These are phyloP conservation scores for Cerastis rubricosa DNA, from an alignment of 2,888 invertebrate species.

Conservation along the genomic window DNA sequence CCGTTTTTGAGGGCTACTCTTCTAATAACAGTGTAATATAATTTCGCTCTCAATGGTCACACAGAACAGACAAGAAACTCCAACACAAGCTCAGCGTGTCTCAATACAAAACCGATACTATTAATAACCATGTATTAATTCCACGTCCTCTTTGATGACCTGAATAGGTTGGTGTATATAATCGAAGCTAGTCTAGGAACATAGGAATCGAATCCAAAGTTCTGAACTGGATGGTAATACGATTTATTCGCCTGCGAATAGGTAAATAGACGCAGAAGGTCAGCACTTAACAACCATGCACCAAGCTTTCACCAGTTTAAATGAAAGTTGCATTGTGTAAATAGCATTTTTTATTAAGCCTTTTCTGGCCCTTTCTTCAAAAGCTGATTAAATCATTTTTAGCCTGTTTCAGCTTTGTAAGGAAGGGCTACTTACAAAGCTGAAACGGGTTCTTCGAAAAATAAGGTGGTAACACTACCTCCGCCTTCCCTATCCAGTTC, in stretches of 20 bases:
- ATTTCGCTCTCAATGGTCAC: background rate
- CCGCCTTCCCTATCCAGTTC: background rate
- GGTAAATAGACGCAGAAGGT: slow-evolving; percentile 7
- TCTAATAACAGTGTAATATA: background rate
- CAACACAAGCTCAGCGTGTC: background rate
- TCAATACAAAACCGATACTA: slow-evolving; percentile 24
- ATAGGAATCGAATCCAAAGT: slow-evolving; percentile 51
- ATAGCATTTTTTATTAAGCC: background rate
- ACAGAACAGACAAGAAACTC: background rate
- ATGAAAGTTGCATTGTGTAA: too few relatives aligned
- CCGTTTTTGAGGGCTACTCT: too few relatives aligned
- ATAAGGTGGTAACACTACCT: background rate
- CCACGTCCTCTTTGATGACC: slow-evolving; percentile 6
- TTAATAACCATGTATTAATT: slow-evolving; percentile 8
- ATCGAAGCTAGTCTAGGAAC: slow-evolving; percentile 21
- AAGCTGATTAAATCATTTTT: background rate
- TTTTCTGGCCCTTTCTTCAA: background rate
- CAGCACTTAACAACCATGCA: too few relatives aligned
- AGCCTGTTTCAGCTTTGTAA: too few relatives aligned
- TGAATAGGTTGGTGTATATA: slow-evolving; percentile 27
- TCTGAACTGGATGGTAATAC: slow-evolving; percentile 47
- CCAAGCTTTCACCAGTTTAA: too few relatives aligned
- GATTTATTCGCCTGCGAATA: slow-evolving; percentile 26
- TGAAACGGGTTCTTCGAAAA: too few relatives aligned
- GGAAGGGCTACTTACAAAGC: too few relatives aligned